Evolutionary conservation across 92 coral and sea anemone genomes (phyloP).

Genomic region (Actinernus sp.): DNA sequence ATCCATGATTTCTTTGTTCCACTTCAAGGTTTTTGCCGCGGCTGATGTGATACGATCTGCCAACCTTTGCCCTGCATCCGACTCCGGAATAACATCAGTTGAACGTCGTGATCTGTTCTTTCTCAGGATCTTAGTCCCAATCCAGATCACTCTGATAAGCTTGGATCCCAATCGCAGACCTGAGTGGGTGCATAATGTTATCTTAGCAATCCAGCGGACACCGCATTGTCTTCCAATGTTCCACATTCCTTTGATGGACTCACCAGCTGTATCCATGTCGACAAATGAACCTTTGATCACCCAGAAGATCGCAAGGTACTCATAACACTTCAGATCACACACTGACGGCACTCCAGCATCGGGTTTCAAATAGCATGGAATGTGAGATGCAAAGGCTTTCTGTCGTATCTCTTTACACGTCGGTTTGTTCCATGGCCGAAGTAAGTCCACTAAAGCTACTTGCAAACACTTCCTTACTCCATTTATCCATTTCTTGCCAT

Average conservation of each 20-base stretch:
- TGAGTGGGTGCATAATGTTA: too few species aligned
- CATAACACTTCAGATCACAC: conserved; percentile 53
- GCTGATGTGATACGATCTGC: conserved; percentile 47
- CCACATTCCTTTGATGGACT: conserved; percentile 75
- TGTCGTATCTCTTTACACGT: conserved; percentile 63
- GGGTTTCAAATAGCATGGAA: conserved; percentile 68
- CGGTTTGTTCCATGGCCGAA: conserved; percentile 51
- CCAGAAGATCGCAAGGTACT: conserved; percentile 56
- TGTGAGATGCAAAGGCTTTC: conserved; percentile 55
- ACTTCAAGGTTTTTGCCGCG: conserved; percentile 25
- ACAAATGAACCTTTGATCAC: conserved; percentile 56
- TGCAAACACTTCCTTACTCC: conserved; percentile 70
- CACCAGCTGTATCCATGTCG: conserved; percentile 49
- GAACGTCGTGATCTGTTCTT: conserved; percentile 32
- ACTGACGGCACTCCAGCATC: conserved; percentile 49
- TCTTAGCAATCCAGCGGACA: not conserved
- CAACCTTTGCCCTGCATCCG: conserved; percentile 46
- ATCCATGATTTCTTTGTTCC: conserved; percentile 44
- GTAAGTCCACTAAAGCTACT: conserved; percentile 55
- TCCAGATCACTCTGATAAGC: conserved; percentile 20
- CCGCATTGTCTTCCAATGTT: conserved; percentile 55
- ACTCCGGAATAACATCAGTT: conserved; percentile 29
- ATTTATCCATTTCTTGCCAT: conserved; percentile 60
- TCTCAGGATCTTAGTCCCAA: conserved; percentile 13
- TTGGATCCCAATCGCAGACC: too few species aligned